Percentiles rank a stretch among this genome's conserved stretches.
Evolutionary conservation across 2,888 invertebrate genomes (phyloP).

Genomic region (Microplitis manilae): DNA sequence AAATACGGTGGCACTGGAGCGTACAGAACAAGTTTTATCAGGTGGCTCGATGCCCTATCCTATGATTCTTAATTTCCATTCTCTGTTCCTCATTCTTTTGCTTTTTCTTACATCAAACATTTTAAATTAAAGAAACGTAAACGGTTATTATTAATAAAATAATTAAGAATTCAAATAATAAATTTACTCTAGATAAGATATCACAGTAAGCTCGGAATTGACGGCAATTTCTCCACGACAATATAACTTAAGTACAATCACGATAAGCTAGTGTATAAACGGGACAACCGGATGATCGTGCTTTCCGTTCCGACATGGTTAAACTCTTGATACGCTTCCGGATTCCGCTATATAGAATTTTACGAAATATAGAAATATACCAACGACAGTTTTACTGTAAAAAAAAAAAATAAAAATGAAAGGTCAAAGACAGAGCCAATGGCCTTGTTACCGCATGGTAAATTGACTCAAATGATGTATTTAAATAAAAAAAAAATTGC

Average conservation of each 20-base stretch:
- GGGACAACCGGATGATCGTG: slow-evolving; percentile 17
- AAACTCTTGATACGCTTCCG: slow-evolving; percentile 28
- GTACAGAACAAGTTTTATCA: not conserved
- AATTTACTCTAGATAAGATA: slow-evolving; percentile 16
- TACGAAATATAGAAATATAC: not conserved
- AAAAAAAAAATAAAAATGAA: not conserved
- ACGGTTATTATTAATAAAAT: not conserved
- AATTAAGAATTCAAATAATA: slow-evolving; percentile 4
- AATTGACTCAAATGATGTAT: not conserved
- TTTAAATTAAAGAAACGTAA: not conserved
- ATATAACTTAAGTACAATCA: slow-evolving; percentile 23
- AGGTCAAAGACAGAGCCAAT: slow-evolving; percentile 7
- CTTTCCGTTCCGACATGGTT: slow-evolving; percentile 30
- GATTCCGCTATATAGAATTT: not conserved
- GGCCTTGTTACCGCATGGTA: slow-evolving; percentile 21
- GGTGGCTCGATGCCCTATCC: not conserved
- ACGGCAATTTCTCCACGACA: slow-evolving; percentile 27
- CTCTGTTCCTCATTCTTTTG: no score
- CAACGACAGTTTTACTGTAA: not conserved
- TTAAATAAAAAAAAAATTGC: no score
- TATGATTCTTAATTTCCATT: not conserved
- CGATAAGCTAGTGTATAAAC: slow-evolving; percentile 28
- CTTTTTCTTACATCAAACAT: no score
- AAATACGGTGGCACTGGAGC: no score
- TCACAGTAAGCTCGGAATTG: slow-evolving; percentile 22